These are phyloP conservation scores for Thymelicus sylvestris DNA, from an alignment of 2,888 invertebrate genomes.

Conservation along the genomic window DNA sequence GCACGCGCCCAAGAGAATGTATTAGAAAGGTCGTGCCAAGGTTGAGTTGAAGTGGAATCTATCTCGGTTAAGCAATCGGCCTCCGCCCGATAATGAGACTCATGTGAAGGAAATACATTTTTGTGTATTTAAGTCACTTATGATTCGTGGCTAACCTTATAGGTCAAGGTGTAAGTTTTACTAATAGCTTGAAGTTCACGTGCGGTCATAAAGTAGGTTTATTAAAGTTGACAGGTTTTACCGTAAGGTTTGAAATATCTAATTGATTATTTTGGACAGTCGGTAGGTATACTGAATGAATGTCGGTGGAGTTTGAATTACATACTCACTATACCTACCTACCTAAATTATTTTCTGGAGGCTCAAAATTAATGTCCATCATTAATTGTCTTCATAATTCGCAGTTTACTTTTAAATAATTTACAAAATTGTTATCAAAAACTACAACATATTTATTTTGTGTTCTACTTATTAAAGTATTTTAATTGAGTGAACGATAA, in stretches of 20 bases:
- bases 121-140: constrained; percentile 43
- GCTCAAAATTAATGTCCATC: no score
- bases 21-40: constrained; percentile 64
- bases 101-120: constrained; percentile 47
- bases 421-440: no score
- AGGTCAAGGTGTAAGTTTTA: constrained; percentile 54
- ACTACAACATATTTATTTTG: no score
- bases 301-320: no score
- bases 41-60: constrained; percentile 43
- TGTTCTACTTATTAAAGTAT: no score
- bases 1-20: constrained; percentile 52
- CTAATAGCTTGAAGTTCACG: constrained; percentile 32
- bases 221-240: constrained; percentile 9
- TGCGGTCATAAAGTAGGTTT: background rate
- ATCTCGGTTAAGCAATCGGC: constrained; percentile 45
- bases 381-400: no score
- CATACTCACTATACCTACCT: no score
- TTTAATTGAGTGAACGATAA: no score
- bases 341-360: no score
- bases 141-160: constrained; percentile 43
- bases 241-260: constrained; percentile 8
- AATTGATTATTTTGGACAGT: background rate
- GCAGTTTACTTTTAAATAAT: no score
- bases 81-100: constrained; percentile 50
- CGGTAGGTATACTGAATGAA: no score